Percentiles rank a stretch among this genome's conserved stretches.
Evolutionary conservation across 1,140 invertebrate genomes (phyloP).

Genomic region (Drosophila lacertosa): DNA sequence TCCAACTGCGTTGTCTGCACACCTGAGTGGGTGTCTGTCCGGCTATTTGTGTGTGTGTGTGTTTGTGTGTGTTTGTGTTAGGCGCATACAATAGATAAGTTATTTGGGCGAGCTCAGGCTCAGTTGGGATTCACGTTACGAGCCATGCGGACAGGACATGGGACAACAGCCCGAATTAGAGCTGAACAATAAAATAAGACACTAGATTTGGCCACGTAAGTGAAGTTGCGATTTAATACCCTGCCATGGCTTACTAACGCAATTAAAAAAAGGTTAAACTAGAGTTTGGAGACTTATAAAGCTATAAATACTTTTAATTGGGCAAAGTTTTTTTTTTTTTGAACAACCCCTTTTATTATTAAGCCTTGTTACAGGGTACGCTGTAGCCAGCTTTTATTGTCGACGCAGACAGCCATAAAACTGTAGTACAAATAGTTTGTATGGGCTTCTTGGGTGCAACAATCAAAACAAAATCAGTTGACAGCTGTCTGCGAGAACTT

Average conservation of each 20-base stretch:
- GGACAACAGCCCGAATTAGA: not conserved
- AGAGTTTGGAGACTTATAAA: no score
- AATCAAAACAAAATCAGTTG: slow-evolving; percentile 33
- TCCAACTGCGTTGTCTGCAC: not conserved
- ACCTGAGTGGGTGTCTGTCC: slow-evolving; percentile 3
- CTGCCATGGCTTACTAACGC: no score
- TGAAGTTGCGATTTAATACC: slow-evolving; percentile 27
- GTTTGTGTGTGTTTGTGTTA: no score
- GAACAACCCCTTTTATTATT: no score
- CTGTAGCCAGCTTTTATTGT: not conserved
- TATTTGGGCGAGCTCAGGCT: no score
- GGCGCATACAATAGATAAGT: no score
- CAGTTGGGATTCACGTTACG: slow-evolving; percentile 27
- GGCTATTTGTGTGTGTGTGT: slow-evolving; percentile 47
- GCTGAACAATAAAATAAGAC: slow-evolving; percentile 33
- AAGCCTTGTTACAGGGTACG: not conserved
- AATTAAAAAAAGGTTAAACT: no score
- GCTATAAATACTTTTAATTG: no score
- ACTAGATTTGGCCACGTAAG: slow-evolving; percentile 39
- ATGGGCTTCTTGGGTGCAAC: slow-evolving; percentile 9
- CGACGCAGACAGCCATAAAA: slow-evolving; percentile 24
- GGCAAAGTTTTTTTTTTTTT: no score
- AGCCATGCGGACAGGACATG: slow-evolving; percentile 5
- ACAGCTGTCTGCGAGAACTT: slow-evolving; percentile 13
- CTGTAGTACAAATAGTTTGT: slow-evolving; percentile 24